Evolutionary conservation across 2,888 invertebrate species (phyloP).

Genomic region (Trichogramma evanescens): DNA sequence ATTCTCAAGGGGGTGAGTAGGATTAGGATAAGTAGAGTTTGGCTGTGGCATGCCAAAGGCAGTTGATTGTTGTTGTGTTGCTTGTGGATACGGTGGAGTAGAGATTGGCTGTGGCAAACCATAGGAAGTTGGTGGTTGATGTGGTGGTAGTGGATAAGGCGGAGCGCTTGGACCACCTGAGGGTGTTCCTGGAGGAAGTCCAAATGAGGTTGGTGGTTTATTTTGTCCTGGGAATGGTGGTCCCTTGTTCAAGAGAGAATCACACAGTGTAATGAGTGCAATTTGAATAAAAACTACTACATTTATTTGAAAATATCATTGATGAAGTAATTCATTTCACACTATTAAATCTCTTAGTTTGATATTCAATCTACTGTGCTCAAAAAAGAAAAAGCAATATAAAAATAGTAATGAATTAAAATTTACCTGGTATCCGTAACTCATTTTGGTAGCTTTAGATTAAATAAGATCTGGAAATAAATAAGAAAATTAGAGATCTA

Average conservation of each 20-base stretch:
- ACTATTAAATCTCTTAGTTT: background rate
- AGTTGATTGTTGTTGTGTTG: slow-evolving; percentile 24
- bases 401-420: slow-evolving; percentile 8
- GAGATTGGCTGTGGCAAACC: slow-evolving; percentile 25
- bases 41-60: slow-evolving; percentile 42
- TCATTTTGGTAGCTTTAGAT: slow-evolving; percentile 31
- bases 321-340: background rate
- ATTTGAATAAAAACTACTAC: background rate
- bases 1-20: slow-evolving; percentile 22
- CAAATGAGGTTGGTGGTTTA: slow-evolving; percentile 40
- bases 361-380: background rate
- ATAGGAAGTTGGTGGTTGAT: too few species aligned
- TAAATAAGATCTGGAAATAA: slow-evolving; percentile 10
- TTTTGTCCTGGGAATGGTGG: slow-evolving; percentile 37
- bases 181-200: slow-evolving; percentile 40
- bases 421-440: slow-evolving; percentile 43
- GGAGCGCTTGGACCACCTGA: slow-evolving; percentile 36
- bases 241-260: slow-evolving; percentile 30
- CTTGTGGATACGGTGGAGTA: slow-evolving; percentile 19
- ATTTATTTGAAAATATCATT: background rate
- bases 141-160: slow-evolving; percentile 24
- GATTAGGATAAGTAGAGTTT: slow-evolving; percentile 24
- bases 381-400: background rate
- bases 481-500: background rate
- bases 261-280: background rate